Percentiles rank a stretch among this genome's conserved stretches.
Conservation (phyloP, 2,797 vertebrate species). For the Girardinus metallicus region DNA sequence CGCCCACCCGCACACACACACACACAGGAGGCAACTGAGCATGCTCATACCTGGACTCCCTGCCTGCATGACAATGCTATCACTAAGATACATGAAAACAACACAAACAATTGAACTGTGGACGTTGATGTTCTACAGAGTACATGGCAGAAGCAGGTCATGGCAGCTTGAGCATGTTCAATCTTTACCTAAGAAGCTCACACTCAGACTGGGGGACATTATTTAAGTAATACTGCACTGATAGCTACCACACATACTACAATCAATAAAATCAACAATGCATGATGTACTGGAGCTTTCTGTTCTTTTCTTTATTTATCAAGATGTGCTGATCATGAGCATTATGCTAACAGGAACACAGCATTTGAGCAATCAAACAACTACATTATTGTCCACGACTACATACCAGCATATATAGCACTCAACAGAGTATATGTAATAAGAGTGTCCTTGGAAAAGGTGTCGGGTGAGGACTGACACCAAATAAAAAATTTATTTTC, state of each 20-base stretch:
- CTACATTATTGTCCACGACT: neutral
- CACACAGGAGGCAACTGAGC: slow-evolving; percentile 67
- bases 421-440: neutral
- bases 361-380: neutral
- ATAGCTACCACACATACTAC: neutral
- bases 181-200: neutral
- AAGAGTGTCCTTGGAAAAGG: neutral
- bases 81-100: slow-evolving; percentile 52
- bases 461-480: neutral
- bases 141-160: neutral
- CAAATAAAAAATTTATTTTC: neutral
- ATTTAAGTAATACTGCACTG: slow-evolving; percentile 7
- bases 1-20: slow-evolving; percentile 21
- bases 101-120: slow-evolving; percentile 34
- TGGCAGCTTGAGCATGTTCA: slow-evolving; percentile 8
- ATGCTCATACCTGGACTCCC: slow-evolving; percentile 64
- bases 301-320: slow-evolving; percentile 1
- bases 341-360: neutral
- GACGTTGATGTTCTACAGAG: slow-evolving; percentile 10
- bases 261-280: slow-evolving; percentile 13
- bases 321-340: slow-evolving; percentile 1
- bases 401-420: neutral
- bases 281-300: neutral
- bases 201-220: neutral
- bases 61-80: slow-evolving; percentile 72